Evolutionary conservation across 2,797 vertebrate species (phyloP).

Genomic region (Lates japonicus): DNA sequence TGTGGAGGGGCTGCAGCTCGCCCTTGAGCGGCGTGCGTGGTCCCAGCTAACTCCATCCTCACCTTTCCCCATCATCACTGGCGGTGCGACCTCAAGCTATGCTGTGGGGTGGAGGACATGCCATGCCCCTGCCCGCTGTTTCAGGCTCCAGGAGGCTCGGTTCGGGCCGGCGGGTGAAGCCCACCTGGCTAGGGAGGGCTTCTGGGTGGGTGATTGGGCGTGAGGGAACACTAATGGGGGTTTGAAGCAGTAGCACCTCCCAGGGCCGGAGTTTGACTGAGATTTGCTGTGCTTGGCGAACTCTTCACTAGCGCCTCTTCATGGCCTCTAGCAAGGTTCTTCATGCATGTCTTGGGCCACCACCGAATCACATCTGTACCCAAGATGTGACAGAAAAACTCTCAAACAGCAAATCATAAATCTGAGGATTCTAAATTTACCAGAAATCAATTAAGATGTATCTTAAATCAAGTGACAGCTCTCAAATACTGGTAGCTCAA

Average conservation of each 20-base stretch:
- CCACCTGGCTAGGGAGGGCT: slow-evolving; percentile 87
- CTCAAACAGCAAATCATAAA: slow-evolving; percentile 16
- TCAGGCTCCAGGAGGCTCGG: slow-evolving; percentile 80
- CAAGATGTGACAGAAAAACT: slow-evolving; percentile 24
- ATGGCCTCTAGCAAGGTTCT: slow-evolving; percentile 91
- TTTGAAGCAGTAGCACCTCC: slow-evolving; percentile 87
- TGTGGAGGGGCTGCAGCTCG: slow-evolving; percentile 81
- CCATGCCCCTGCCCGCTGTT: slow-evolving; percentile 66
- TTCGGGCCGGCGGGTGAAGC: slow-evolving; percentile 85
- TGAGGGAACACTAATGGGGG: slow-evolving; percentile 89
- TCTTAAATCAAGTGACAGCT: neutral
- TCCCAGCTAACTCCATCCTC: slow-evolving; percentile 77
- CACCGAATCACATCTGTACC: slow-evolving; percentile 87
- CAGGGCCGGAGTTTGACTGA: slow-evolving; percentile 84
- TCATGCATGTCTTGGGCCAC: slow-evolving; percentile 94
- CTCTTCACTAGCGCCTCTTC: slow-evolving; percentile 91
- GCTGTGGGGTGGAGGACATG: slow-evolving; percentile 83
- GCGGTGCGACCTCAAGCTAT: slow-evolving; percentile 84
- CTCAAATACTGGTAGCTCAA: neutral
- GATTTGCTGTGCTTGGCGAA: slow-evolving; percentile 90
- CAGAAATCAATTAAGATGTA: neutral
- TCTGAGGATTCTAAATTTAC: neutral
- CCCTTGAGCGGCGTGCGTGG: slow-evolving; percentile 51
- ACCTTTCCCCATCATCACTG: slow-evolving; percentile 82
- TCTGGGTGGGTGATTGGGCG: slow-evolving; percentile 86